Percentiles rank a stretch among this genome's conserved stretches.
phyloP scores from a whole-genome alignment of 2,113 vertebrate genomes.

The Labrus mixtus region DNA sequence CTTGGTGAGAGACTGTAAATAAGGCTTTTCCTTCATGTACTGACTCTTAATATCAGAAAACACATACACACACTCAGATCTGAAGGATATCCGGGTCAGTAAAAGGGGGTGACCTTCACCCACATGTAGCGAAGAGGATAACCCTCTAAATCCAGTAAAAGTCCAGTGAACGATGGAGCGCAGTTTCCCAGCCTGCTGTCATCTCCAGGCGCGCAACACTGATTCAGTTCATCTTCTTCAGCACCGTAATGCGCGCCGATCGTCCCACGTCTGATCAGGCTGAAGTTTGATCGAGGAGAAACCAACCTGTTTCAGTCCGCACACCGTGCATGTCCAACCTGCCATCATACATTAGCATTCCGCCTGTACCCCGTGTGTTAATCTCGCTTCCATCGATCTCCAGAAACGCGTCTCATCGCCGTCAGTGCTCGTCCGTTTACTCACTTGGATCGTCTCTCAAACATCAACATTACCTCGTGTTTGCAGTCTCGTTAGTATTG shows the following conservation, averaged over 20 bases:
- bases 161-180: constrained; percentile 37
- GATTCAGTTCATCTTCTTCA: constrained; percentile 48
- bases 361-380: constrained; percentile 49
- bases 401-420: constrained; percentile 11
- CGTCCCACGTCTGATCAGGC: constrained; percentile 46
- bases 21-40: too few species aligned
- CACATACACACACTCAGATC: constrained; percentile 10
- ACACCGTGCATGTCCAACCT: constrained; percentile 38
- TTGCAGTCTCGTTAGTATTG: constrained; percentile 28
- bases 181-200: constrained; percentile 50
- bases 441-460: not conserved
- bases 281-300: constrained; percentile 67
- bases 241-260: constrained; percentile 49
- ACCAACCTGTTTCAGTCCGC: constrained; percentile 61
- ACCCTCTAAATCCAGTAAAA: constrained; percentile 51
- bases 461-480: constrained; percentile 15
- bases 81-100: constrained; percentile 36
- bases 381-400: constrained; percentile 45
- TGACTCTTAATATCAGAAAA: not conserved
- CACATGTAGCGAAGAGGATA: constrained; percentile 43
- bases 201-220: constrained; percentile 47
- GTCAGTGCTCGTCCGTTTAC: constrained; percentile 1
- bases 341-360: constrained; percentile 51
- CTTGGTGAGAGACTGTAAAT: not conserved
- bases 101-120: constrained; percentile 67